Evolutionary conservation across 2,797 vertebrate species (phyloP), one percentile per base, ranked within the genome.

Genomic region (Arrhamphus sclerolepis): DNA sequence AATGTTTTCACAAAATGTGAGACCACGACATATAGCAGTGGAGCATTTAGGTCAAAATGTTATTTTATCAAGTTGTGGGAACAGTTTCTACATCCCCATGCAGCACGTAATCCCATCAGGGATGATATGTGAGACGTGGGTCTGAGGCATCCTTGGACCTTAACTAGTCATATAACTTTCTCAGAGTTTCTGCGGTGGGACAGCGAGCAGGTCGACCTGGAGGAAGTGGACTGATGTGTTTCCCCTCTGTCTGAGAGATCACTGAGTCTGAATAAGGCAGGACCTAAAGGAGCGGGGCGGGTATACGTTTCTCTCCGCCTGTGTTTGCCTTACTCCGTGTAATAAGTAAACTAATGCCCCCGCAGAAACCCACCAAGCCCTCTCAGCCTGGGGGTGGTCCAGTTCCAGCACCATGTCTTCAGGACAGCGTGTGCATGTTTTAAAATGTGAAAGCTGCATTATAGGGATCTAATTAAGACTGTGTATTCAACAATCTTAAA

Each of bases 311-410:
- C 20, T 62, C 72, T 77, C 59, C 72, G 68, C 51, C 56, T 40
- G 46, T 46, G 48, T 78, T 76, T 65, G 62, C 73, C 64, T 56
- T 69, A 3, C 76, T 66, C 2, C 24, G 66, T 72, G 61, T 75
- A 76, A 80, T 78, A 79, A 75, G 77, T 81, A 72, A 85, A 84
- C 67, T 49, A 61, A 78, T 79, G 9, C 64, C 72, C 72, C 67
- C 7, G 51, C 68, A 78, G 81, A 86, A 82, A 78, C 75, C 71
- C 67, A 10, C 58, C 1, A 19, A 66, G 76, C 58, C 77, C 77
- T 70, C 61, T 56, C 24, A 3, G 59, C 76, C 44, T 78, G 39
- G 51, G 67, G 87, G 87, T 85, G 87, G 89, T 89, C 88, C 65
- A 28, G 52, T 68, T 64, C 1, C 56, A 70, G 69, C 50, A 59